A percentile compares a stretch with the other conserved stretches of the same genome.
Evolutionary conservation across 2,888 invertebrate species (phyloP).

Genomic region (Lysandra bellargus): DNA sequence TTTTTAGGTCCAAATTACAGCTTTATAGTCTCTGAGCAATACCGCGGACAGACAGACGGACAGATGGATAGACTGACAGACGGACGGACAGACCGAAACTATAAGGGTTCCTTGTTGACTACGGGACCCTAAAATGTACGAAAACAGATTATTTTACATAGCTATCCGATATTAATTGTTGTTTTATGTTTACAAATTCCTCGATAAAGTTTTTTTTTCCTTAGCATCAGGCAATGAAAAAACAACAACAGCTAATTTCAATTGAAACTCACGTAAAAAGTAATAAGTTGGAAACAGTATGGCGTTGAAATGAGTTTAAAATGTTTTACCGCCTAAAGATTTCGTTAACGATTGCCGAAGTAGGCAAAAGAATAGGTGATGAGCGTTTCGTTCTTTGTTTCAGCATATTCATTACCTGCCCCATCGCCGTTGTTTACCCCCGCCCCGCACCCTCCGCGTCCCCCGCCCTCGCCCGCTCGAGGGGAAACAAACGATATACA

Average conservation of each 20-base stretch:
- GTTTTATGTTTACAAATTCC: neutral
- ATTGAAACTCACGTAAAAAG: neutral
- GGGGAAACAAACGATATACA: conserved; percentile 64
- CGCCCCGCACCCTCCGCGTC: conserved; percentile 40
- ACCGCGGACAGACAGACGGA: no score
- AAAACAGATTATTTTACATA: conserved; percentile 18
- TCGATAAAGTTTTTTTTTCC: neutral
- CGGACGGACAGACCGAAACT: no score
- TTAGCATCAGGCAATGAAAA: neutral
- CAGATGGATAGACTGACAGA: no score
- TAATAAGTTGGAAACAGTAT: neutral
- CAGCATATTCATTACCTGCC: conserved; percentile 74
- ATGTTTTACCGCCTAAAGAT: conserved; percentile 4
- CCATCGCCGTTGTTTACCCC: conserved; percentile 60
- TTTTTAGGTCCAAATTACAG: no score
- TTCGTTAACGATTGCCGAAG: conserved; percentile 65
- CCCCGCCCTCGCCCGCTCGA: conserved; percentile 49
- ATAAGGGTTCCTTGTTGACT: no score
- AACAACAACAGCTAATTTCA: neutral
- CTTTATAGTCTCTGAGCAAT: no score
- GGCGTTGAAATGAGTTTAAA: conserved; percentile 18
- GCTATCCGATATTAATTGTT: neutral
- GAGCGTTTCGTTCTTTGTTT: conserved; percentile 71
- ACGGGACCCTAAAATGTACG: neutral
- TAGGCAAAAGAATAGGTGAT: conserved; percentile 71